A percentile compares a stretch with the other conserved stretches of the same genome.
Conservation (phyloP, 92 coral and sea anemone species). For the Desmophyllum pertusum region DNA sequence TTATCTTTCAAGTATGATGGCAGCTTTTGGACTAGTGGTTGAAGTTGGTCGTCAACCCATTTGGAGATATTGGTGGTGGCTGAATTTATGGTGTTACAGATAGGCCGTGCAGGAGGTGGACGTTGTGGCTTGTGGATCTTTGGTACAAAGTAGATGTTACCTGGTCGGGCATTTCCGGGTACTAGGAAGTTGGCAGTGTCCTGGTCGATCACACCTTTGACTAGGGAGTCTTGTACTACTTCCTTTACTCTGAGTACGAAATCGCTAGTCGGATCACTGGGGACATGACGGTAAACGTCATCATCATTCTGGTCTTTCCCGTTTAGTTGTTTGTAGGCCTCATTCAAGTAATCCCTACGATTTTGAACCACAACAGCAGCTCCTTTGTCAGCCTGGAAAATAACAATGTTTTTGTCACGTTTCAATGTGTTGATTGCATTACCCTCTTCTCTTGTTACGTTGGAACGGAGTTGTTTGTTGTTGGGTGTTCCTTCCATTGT, state of each 20-base stretch:
- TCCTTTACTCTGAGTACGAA: neutral
- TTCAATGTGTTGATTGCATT: neutral
- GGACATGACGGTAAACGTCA: neutral
- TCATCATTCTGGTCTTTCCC: too few relatives aligned
- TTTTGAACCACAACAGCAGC: neutral
- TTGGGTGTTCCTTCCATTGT: neutral
- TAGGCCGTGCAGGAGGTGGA: too few relatives aligned
- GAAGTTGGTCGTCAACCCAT: neutral
- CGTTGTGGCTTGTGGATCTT: too few relatives aligned
- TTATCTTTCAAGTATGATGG: neutral
- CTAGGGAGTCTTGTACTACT: neutral
- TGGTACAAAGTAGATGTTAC: too few relatives aligned
- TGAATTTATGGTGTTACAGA: too few relatives aligned
- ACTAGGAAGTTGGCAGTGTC: neutral
- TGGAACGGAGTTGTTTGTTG: neutral
- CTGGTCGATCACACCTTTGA: neutral
- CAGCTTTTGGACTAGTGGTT: neutral
- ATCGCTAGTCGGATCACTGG: neutral
- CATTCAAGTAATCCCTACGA: too few relatives aligned
- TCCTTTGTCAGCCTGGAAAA: conserved; percentile 17
- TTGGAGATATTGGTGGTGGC: too few relatives aligned
- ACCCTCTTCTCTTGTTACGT: neutral
- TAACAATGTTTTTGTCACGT: conserved; percentile 12
- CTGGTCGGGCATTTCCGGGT: too few relatives aligned
- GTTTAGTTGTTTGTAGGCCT: too few relatives aligned